Percentiles rank a stretch among this genome's conserved stretches.
Conservation (phyloP, 2,888 invertebrate species). For the Watsonalla cultraria region DNA sequence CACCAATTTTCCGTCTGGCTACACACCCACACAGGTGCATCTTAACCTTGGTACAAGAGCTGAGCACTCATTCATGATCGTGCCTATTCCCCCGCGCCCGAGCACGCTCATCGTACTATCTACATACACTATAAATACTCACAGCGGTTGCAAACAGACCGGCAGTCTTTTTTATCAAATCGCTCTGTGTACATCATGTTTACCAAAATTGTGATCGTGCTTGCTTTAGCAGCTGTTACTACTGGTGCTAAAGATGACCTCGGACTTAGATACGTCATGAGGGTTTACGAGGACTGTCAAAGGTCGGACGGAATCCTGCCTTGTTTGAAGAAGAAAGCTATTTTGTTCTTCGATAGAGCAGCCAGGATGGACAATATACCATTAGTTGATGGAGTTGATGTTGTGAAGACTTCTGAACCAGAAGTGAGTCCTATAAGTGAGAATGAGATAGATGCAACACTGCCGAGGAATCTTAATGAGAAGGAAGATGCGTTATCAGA, state of each 20-base stretch:
- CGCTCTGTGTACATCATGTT: slow-evolving; percentile 54
- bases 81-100: slow-evolving; percentile 11
- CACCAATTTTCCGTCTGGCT: slow-evolving; percentile 43
- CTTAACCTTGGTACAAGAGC: slow-evolving; percentile 9
- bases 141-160: slow-evolving; percentile 35
- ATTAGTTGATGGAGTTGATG: slow-evolving; percentile 81
- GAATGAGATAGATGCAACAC: slow-evolving; percentile 82
- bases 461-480: slow-evolving; percentile 82
- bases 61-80: slow-evolving; percentile 39
- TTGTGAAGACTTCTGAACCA: slow-evolving; percentile 76
- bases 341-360: slow-evolving; percentile 87
- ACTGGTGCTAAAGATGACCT: slow-evolving; percentile 52
- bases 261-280: slow-evolving; percentile 82
- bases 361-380: slow-evolving; percentile 83
- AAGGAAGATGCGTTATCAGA: slow-evolving; percentile 83
- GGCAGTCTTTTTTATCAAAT: slow-evolving; percentile 77
- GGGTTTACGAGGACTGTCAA: slow-evolving; percentile 89
- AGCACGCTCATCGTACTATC: slow-evolving; percentile 43
- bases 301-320: slow-evolving; percentile 83
- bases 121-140: slow-evolving; percentile 69
- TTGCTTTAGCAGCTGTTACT: slow-evolving; percentile 34
- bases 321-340: slow-evolving; percentile 89
- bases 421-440: slow-evolving; percentile 75
- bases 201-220: slow-evolving; percentile 43
- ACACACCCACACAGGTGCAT: slow-evolving; percentile 34